Evolutionary conservation across 2,797 vertebrate genomes (phyloP).

Genomic region (Eulemur mongoz): DNA sequence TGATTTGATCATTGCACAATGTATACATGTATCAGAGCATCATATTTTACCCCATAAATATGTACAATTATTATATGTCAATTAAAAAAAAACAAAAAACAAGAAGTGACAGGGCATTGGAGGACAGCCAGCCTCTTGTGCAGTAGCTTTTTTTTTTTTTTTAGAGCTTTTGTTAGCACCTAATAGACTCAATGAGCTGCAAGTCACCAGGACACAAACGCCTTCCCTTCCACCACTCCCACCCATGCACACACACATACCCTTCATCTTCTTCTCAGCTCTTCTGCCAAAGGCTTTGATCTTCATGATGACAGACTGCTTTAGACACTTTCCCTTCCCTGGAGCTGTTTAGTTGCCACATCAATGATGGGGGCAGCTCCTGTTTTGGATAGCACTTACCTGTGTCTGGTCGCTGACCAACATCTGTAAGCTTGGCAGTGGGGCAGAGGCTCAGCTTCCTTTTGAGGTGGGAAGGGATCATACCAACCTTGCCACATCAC

Average conservation of each 20-base stretch:
- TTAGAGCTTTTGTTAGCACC: neutral
- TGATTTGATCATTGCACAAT: neutral
- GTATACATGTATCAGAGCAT: neutral
- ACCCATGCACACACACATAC: too few relatives aligned
- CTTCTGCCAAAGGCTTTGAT: neutral
- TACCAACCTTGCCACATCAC: conserved; percentile 92
- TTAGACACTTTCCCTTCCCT: neutral
- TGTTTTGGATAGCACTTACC: neutral
- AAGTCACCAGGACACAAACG: neutral
- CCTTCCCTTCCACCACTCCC: neutral
- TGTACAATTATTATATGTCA: neutral
- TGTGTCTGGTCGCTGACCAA: neutral
- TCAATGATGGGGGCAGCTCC: neutral
- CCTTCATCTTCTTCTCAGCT: neutral
- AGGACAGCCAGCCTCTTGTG: neutral
- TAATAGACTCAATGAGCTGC: neutral
- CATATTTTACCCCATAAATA: neutral
- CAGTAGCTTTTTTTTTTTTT: neutral
- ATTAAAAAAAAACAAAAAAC: neutral
- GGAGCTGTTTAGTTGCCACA: neutral
- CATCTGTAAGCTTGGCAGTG: conserved; percentile 90
- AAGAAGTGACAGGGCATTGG: neutral
- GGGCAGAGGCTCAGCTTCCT: conserved; percentile 90
- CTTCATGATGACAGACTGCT: neutral
- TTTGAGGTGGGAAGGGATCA: conserved; percentile 92